Base-by-base conservation (phyloP, 1,140 invertebrate genomes). In the Magallana gigas region DNA sequence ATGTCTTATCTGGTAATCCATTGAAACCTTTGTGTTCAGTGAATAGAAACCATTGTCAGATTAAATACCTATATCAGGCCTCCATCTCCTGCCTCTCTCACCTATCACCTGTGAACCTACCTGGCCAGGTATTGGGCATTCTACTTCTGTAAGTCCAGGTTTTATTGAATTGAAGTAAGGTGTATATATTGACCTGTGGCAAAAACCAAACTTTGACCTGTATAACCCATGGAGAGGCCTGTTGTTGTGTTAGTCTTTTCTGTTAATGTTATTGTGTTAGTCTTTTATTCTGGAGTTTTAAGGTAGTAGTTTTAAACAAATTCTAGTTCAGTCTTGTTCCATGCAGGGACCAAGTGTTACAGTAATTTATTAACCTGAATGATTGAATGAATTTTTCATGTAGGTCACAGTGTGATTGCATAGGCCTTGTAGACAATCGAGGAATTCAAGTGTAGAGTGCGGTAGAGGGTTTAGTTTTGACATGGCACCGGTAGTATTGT, bases 361-460 rank as follows among this genome's bases (percentile, higher is more conserved):
- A 4, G 18, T 76, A 29, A 76, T 76, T 76, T 76, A 76, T 76
- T 76, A 29, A 23, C 68, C 5, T 29, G 68, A 76, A 76, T 76
- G 18, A 76, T 76, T 76, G 68, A 76, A 76, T 76, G 68, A 76
- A 29, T 76, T 76, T 29, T 76, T 76, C 9, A 71, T 71, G 23
- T 76, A 76, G 68, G 68, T 76, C 68, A 76, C 12, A 12, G 68
- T 76, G 68, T 76, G 23, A 76, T 12, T 76, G 23, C 14, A 29
- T 36, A 29, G 36, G 68, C 18, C 23, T 29, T 76, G 68, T 76
- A 76, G 68, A 76, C 18, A 76, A 36, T 76, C 3, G 36, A 9
- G 23, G 64, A 76, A 76, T 29, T 29, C 8, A 36, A 29, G 18
- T 16, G 18, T 7, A 64, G 16, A 64, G 18, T 18, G 68, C 36